These are phyloP conservation scores for Orchesella flavescens DNA, from an alignment of 2,888 invertebrate genomes.

Conservation along the genomic window DNA sequence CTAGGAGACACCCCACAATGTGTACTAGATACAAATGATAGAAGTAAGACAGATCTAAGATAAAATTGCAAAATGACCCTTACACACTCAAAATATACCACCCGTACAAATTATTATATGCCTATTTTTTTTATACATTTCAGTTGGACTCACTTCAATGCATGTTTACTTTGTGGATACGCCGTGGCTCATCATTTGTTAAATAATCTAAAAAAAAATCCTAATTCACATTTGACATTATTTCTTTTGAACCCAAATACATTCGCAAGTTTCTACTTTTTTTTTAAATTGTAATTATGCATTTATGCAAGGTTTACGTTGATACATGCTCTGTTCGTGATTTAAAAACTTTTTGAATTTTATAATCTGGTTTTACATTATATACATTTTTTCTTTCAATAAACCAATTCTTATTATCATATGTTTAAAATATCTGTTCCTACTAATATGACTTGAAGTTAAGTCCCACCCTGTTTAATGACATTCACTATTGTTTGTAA, in stretches of 20 bases:
- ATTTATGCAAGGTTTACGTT: background rate
- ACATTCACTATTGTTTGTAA: background rate
- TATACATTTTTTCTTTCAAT: background rate
- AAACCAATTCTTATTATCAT: background rate
- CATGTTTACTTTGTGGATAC: slow-evolving; percentile 63
- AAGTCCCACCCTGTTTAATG: background rate
- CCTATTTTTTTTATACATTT: slow-evolving; percentile 14
- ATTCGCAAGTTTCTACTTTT: background rate
- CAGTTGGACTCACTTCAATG: slow-evolving; percentile 62
- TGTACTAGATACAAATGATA: slow-evolving; percentile 32
- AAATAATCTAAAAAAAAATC: background rate
- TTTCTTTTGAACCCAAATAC: background rate
- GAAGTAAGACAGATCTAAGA: slow-evolving; percentile 19
- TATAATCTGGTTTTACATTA: background rate
- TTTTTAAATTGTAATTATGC: background rate
- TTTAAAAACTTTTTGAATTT: too few species aligned
- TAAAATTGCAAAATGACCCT: background rate
- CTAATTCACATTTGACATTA: background rate
- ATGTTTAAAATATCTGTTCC: background rate
- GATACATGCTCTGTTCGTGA: background rate
- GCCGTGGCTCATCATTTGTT: slow-evolving; percentile 63
- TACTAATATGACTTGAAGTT: background rate
- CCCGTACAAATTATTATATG: background rate
- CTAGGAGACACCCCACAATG: slow-evolving; percentile 43
- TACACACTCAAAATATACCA: background rate